phyloP scores from a whole-genome alignment of 2,888 invertebrate genomes.

The Cephonodes hylas region DNA sequence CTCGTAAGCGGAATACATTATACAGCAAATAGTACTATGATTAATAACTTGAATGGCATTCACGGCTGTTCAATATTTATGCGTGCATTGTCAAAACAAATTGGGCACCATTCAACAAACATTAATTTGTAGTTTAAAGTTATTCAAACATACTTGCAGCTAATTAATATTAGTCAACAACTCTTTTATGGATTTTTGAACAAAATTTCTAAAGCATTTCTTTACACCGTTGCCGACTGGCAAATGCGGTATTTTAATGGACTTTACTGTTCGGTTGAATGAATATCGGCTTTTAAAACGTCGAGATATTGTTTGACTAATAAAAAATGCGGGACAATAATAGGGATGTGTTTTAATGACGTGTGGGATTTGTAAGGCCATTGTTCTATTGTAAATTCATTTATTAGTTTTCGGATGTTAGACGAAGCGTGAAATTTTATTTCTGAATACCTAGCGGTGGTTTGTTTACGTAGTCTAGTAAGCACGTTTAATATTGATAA shows the following conservation, averaged over 20 bases:
- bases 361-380: neutral
- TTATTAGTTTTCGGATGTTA: neutral
- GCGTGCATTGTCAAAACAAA: neutral
- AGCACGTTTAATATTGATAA: too few species aligned
- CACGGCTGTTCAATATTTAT: neutral
- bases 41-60: neutral
- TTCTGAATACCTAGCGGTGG: neutral
- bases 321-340: neutral
- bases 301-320: neutral
- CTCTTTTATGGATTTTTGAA: neutral
- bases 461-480: neutral
- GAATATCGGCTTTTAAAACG: neutral
- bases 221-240: neutral
- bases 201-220: neutral
- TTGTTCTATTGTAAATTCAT: conserved; percentile 5
- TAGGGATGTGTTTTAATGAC: neutral
- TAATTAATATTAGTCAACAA: neutral
- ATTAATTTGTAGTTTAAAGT: neutral
- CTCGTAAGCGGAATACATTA: neutral
- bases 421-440: neutral
- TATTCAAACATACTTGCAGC: neutral
- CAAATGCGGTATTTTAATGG: neutral
- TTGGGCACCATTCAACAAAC: neutral
- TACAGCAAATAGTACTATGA: neutral
- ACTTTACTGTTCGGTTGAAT: neutral